Conservation (phyloP, 2,113 vertebrate species). For the Glaucidium brasilianum region DNA sequence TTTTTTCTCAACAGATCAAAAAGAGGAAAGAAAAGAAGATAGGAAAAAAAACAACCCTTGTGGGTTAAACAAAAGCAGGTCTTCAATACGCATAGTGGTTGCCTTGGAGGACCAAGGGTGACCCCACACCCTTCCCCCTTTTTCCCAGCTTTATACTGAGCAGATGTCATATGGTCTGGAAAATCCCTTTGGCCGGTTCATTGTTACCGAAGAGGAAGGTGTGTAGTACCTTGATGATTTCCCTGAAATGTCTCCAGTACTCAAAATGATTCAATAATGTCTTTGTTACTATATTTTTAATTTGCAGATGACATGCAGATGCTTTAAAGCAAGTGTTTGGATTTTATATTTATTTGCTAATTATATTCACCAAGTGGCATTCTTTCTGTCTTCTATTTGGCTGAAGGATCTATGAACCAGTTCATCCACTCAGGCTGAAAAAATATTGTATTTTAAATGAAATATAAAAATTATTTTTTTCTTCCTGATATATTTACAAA, state of each 20-base stretch:
- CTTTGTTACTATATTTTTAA: neutral
- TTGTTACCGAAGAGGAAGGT: rapidly evolving
- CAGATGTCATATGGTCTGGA: too few relatives aligned
- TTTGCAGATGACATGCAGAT: neutral
- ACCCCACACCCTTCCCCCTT: too few relatives aligned
- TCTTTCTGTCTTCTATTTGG: neutral
- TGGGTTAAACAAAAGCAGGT: too few relatives aligned
- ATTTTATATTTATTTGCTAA: neutral
- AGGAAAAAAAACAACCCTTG: too few relatives aligned
- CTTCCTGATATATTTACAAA: neutral
- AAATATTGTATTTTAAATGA: neutral
- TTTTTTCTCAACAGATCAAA: too few relatives aligned
- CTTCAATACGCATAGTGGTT: too few relatives aligned
- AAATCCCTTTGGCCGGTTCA: too few relatives aligned
- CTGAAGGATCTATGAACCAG: neutral
- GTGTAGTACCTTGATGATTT: neutral
- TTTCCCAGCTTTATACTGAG: too few relatives aligned
- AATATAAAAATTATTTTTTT: neutral
- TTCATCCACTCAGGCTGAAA: neutral
- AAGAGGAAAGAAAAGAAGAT: too few relatives aligned
- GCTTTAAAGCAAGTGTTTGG: neutral
- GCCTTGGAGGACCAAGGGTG: too few relatives aligned
- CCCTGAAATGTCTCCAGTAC: neutral
- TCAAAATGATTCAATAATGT: neutral
- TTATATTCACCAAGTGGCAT: neutral